Evolutionary conservation across 1,140 invertebrate genomes (phyloP), one percentile per base, ranked within the genome.

Genomic region (Samia ricini): DNA sequence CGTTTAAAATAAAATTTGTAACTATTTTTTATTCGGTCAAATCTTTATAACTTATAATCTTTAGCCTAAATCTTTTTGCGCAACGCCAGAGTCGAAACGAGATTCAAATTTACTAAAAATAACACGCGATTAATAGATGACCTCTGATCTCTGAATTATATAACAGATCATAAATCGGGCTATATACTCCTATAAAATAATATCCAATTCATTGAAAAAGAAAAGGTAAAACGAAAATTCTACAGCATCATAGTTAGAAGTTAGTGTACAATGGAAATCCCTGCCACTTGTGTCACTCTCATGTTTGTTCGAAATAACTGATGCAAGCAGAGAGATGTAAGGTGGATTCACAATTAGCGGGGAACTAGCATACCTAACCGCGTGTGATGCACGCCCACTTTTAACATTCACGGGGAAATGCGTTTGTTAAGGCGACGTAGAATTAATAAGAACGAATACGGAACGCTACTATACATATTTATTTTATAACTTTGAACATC

Each of bases 301-400:
- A 56, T 57, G 59, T 57, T 65, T 69, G 63, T 66, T 51, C 68
- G 48, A 56, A 62, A 56, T 60, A 60, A 49, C 42, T 62, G 24
- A 56, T 24, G 56, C 61, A 52, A 18, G 24, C n/a, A 42, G 33
- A 48, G 29, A 60, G 49, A 59, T 68, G 60, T 67, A 72, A 48
- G 69, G 71, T 69, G 68, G 71, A 80, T 76, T 72, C 71, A 79
- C 73, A 79, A 81, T 79, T 77, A 81, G 73, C 59, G 68, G 69
- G 72, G 63, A 70, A 69, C 72, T 70, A 73, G 67, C 67, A 69
- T 71, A 67, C 64, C 63, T 61, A 74, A 71, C 70, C 72, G 66
- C 74, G 60, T 73, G 52, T 22, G 62, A 62, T 65, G 63, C 70
- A 79, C 74, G 76, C 76, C 72, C 71, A 77, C 71, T 64, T 72